Percentiles rank a stretch among this genome's conserved stretches.
phyloP scores from a whole-genome alignment of 1,140 invertebrate genomes.

The Drosophila virilis region DNA sequence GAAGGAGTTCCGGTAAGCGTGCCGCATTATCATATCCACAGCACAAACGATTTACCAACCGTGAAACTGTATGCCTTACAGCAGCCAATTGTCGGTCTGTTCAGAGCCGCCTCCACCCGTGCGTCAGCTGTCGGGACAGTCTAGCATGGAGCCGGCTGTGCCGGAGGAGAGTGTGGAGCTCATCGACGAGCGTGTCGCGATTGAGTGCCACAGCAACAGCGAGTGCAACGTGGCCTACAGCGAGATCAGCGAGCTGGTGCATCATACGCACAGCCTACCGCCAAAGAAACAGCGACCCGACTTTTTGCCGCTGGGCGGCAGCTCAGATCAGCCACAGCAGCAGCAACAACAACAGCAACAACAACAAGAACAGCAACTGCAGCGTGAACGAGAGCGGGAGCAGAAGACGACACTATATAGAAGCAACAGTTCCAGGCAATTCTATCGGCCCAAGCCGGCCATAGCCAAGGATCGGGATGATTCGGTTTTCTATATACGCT shows the following conservation, averaged over 20 bases:
- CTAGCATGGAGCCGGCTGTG: constrained; percentile 79
- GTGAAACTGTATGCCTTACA: constrained; percentile 24
- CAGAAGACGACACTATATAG: constrained; percentile 46
- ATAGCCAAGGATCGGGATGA: constrained; percentile 70
- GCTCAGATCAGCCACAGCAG: constrained; percentile 13
- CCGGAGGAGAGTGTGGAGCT: constrained; percentile 73
- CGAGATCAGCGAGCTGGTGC: constrained; percentile 50
- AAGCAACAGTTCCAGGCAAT: constrained; percentile 79
- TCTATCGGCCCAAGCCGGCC: constrained; percentile 72
- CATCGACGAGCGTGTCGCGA: constrained; percentile 51
- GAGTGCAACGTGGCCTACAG: constrained; percentile 34
- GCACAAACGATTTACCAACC: constrained; percentile 9
- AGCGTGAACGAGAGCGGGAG: constrained; percentile 19
- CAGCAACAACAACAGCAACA: constrained; percentile 24
- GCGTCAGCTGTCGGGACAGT: constrained; percentile 82
- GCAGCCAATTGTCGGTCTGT: constrained; percentile 78
- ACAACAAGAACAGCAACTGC: constrained; percentile 23
- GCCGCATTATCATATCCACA: background rate
- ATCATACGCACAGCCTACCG: constrained; percentile 54
- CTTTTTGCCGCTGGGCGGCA: constrained; percentile 62
- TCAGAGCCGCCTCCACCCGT: constrained; percentile 78
- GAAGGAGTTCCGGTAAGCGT: constrained; percentile 72
- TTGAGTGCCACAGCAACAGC: constrained; percentile 7
- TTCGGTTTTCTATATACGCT: constrained; percentile 77
- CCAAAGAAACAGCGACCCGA: constrained; percentile 75